These are phyloP conservation scores for Zaprionus obscuricornis DNA, from an alignment of 2,888 invertebrate species.

Conservation along the genomic window DNA sequence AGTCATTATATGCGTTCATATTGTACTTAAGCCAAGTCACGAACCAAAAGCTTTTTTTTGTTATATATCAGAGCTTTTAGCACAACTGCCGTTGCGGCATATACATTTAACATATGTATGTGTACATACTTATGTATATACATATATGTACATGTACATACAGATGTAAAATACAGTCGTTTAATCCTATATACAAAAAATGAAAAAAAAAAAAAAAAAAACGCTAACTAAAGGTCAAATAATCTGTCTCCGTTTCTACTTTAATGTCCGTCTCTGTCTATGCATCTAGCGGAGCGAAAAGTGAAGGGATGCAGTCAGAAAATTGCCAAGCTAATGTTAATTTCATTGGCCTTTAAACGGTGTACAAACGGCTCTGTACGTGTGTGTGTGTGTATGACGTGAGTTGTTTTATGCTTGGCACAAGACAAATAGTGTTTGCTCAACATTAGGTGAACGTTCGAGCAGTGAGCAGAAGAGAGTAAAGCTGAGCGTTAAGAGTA, in stretches of 20 bases:
- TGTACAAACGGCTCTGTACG: conserved; percentile 24
- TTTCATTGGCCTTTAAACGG: conserved; percentile 55
- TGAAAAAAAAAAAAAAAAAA: too few relatives aligned
- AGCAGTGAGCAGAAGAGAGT: conserved; percentile 40
- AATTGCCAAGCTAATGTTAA: conserved; percentile 37
- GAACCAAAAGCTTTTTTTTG: conserved; percentile 30
- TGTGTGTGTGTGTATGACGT: conserved; percentile 7
- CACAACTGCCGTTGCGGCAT: too few relatives aligned
- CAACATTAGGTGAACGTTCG: conserved; percentile 67
- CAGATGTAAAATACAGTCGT: neutral
- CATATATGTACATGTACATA: too few relatives aligned
- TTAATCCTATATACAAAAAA: too few relatives aligned
- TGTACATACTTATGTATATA: too few relatives aligned
- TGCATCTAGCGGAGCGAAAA: conserved; percentile 49
- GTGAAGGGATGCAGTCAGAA: conserved; percentile 67
- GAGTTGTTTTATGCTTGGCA: conserved; percentile 49
- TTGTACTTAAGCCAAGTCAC: conserved; percentile 30
- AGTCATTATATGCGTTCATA: too few relatives aligned
- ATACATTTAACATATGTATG: too few relatives aligned
- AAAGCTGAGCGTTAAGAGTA: neutral
- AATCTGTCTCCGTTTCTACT: neutral
- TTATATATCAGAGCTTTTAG: conserved; percentile 29
- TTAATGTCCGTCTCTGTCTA: too few relatives aligned
- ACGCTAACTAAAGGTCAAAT: conserved; percentile 38
- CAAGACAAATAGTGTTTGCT: conserved; percentile 47